Percentiles rank a stretch among this genome's conserved stretches.
Evolutionary conservation across 2,797 vertebrate species (phyloP).

Genomic region (Neomorphus geoffroyi): DNA sequence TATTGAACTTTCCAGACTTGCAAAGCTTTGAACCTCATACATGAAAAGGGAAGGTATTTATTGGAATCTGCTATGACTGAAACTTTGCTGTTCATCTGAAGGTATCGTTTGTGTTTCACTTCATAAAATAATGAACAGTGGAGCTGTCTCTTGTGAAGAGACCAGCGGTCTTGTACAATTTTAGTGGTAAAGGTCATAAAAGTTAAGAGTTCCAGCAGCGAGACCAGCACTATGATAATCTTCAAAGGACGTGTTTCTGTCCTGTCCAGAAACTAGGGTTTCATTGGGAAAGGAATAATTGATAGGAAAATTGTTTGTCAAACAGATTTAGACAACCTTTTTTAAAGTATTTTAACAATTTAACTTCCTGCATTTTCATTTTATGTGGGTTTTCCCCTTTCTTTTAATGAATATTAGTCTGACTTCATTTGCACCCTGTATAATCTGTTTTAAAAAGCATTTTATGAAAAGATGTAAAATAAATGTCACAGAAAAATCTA

Average conservation of each 20-base stretch:
- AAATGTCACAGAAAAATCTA: background rate
- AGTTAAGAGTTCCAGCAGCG: constrained; percentile 87
- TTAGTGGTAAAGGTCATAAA: constrained; percentile 80
- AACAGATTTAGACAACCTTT: background rate
- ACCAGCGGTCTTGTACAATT: constrained; percentile 73
- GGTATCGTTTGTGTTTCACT: constrained; percentile 67
- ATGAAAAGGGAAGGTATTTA: constrained; percentile 75
- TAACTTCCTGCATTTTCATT: background rate
- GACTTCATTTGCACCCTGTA: background rate
- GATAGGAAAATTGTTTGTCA: background rate
- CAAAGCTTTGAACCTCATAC: constrained; percentile 75
- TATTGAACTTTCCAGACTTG: constrained; percentile 71
- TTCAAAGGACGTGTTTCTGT: constrained; percentile 78
- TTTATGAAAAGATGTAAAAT: background rate
- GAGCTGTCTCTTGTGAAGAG: constrained; percentile 57
- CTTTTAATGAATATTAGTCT: background rate
- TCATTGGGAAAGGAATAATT: background rate
- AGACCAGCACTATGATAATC: constrained; percentile 65
- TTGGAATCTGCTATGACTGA: constrained; percentile 68
- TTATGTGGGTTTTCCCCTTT: background rate
- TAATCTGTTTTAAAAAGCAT: background rate
- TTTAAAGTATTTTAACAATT: background rate
- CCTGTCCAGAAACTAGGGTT: constrained; percentile 61
- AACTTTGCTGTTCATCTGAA: constrained; percentile 69
- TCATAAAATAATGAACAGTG: constrained; percentile 67